Evolutionary conservation across 1,140 invertebrate genomes (phyloP).

Genomic region (Neodiprion pinetum): DNA sequence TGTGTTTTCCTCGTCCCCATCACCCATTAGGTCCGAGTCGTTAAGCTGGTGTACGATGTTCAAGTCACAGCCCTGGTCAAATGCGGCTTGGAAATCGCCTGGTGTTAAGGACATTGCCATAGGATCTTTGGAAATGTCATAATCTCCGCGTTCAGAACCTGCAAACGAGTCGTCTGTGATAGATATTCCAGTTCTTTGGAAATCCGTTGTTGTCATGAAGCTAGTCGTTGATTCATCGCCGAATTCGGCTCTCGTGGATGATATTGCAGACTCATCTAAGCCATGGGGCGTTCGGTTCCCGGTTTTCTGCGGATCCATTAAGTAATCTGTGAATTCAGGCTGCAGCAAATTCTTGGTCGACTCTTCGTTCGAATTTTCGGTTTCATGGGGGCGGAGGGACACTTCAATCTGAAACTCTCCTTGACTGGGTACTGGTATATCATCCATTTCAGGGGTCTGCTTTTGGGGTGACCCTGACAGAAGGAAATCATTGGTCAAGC

Average conservation of each 20-base stretch:
- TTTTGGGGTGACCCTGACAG: conserved; percentile 71
- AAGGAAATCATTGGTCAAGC: conserved; percentile 60
- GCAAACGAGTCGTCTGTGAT: conserved; percentile 41
- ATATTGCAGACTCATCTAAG: conserved; percentile 60
- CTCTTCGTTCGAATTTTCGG: conserved; percentile 46
- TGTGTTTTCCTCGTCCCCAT: conserved; percentile 28
- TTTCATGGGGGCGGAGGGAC: conserved; percentile 65
- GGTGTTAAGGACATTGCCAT: conserved; percentile 77
- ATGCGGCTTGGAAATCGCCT: conserved; percentile 67
- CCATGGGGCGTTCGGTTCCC: conserved; percentile 37
- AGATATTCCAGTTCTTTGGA: conserved; percentile 41
- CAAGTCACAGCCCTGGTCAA: conserved; percentile 66
- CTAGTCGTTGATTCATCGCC: conserved; percentile 58
- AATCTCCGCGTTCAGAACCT: conserved; percentile 35
- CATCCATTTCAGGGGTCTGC: conserved; percentile 63
- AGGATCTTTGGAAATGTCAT: conserved; percentile 61
- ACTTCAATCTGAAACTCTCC: conserved; percentile 70
- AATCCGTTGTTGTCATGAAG: conserved; percentile 39
- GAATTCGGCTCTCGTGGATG: conserved; percentile 62
- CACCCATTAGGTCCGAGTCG: conserved; percentile 62
- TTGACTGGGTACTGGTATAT: conserved; percentile 68
- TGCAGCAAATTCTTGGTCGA: neutral
- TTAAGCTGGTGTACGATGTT: conserved; percentile 70
- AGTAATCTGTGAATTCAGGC: conserved; percentile 15
- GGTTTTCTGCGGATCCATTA: conserved; percentile 20